Conservation (phyloP, 2,888 invertebrate species). For the Geophilus truncorum region DNA sequence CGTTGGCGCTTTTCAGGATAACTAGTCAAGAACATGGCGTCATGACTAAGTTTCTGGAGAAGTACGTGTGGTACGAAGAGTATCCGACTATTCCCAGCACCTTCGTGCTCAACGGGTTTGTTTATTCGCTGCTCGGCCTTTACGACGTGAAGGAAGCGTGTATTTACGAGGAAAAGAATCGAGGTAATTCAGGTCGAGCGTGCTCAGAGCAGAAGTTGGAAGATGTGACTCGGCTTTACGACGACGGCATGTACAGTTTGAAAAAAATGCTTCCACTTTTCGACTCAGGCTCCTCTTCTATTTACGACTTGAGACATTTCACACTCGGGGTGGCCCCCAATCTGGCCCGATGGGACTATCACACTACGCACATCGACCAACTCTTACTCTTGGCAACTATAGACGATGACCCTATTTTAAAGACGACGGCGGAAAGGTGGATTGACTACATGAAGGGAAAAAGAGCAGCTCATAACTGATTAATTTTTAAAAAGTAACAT, state of each 20-base stretch:
- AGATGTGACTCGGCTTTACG: conserved; percentile 69
- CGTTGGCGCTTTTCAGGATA: conserved; percentile 70
- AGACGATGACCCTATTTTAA: conserved; percentile 64
- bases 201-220: conserved; percentile 59
- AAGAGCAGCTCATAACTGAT: conserved; percentile 86
- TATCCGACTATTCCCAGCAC: conserved; percentile 93
- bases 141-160: conserved; percentile 75
- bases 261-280: conserved; percentile 81
- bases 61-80: conserved; percentile 94
- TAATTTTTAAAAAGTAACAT: conserved; percentile 50
- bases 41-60: conserved; percentile 74
- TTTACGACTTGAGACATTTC: conserved; percentile 93
- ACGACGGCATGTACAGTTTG: conserved; percentile 78
- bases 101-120: conserved; percentile 97
- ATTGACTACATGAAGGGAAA: conserved; percentile 94
- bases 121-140: conserved; percentile 90
- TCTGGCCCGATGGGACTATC: conserved; percentile 97
- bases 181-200: neutral
- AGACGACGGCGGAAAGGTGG: conserved; percentile 84
- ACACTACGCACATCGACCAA: conserved; percentile 96
- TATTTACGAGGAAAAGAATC: conserved; percentile 7
- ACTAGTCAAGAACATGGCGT: conserved; percentile 74
- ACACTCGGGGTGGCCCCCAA: conserved; percentile 85
- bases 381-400: conserved; percentile 71
- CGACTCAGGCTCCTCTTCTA: conserved; percentile 91